A percentile compares a stretch with the other conserved stretches of the same genome.
Evolutionary conservation across 2,113 vertebrate genomes (phyloP).

Genomic region (Haemorhous mexicanus): DNA sequence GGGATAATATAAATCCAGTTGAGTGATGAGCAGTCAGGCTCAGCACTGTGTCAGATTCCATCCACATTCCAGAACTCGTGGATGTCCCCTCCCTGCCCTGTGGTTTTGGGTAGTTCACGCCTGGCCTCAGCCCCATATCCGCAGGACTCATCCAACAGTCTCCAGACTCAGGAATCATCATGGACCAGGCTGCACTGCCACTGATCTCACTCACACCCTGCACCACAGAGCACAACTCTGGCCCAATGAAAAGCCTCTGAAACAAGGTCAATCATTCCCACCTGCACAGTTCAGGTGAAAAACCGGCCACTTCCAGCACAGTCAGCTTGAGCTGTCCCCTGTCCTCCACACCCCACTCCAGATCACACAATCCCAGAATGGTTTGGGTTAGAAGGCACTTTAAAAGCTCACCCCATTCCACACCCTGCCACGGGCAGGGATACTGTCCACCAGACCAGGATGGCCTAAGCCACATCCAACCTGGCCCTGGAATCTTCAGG

Average conservation of each 20-base stretch:
- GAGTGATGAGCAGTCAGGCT: accelerated
- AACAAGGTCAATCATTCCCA: accelerated
- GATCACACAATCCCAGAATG: neutral
- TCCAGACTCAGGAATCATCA: slow-evolving; percentile 55
- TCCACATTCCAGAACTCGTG: accelerated
- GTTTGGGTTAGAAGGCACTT: too few relatives aligned
- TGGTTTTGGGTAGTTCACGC: accelerated
- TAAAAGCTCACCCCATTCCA: accelerated
- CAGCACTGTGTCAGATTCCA: accelerated
- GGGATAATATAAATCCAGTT: neutral
- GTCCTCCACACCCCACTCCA: neutral
- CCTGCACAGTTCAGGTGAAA: neutral
- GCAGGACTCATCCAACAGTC: slow-evolving; percentile 70
- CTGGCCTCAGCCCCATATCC: slow-evolving; percentile 73
- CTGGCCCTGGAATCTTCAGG: neutral
- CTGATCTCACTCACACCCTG: accelerated
- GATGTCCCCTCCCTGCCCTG: accelerated
- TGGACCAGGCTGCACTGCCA: neutral
- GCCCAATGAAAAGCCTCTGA: neutral
- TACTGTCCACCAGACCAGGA: neutral
- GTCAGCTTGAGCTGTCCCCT: too few relatives aligned
- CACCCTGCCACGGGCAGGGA: neutral
- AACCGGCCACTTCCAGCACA: neutral
- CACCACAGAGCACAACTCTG: neutral
- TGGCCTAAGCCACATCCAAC: neutral